Evolutionary conservation across 2,797 vertebrate species (phyloP).

Genomic region (Poeciliopsis infans): DNA sequence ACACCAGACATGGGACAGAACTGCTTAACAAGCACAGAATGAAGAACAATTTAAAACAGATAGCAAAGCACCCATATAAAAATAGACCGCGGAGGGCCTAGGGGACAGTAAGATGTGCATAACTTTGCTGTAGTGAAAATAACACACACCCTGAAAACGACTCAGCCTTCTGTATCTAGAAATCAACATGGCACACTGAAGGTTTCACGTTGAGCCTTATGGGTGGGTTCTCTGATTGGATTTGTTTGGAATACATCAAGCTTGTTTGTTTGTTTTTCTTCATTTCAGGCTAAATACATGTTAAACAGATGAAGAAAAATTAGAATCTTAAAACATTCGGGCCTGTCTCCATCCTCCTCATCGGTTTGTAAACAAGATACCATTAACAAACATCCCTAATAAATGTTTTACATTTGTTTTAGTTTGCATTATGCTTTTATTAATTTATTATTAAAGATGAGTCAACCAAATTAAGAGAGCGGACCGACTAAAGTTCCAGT

Average conservation of each 20-base stretch:
- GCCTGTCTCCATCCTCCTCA: slow-evolving; percentile 6
- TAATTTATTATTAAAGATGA: neutral
- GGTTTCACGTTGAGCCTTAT: slow-evolving; percentile 30
- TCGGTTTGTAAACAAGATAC: slow-evolving; percentile 8
- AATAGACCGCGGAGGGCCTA: slow-evolving; percentile 37
- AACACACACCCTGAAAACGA: slow-evolving; percentile 14
- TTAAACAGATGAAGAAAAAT: slow-evolving; percentile 30
- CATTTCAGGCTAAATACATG: slow-evolving; percentile 30
- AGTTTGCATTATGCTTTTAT: neutral
- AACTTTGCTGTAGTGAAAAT: slow-evolving; percentile 25
- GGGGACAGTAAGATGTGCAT: slow-evolving; percentile 7
- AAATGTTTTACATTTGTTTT: neutral
- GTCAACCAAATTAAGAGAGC: neutral
- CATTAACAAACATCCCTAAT: neutral
- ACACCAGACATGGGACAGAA: slow-evolving; percentile 57
- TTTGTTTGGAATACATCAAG: slow-evolving; percentile 15
- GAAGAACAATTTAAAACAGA: slow-evolving; percentile 57
- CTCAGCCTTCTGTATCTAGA: slow-evolving; percentile 10
- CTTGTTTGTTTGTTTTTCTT: slow-evolving; percentile 14
- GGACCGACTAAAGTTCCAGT: neutral
- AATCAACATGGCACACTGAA: slow-evolving; percentile 15
- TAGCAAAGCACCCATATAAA: slow-evolving; percentile 36
- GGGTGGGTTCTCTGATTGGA: slow-evolving; percentile 35
- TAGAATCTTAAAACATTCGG: neutral
- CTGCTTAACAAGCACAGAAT: slow-evolving; percentile 75